Percentiles rank a stretch among this genome's conserved stretches.
phyloP scores from a whole-genome alignment of 1,140 invertebrate species.

The Galleria mellonella region DNA sequence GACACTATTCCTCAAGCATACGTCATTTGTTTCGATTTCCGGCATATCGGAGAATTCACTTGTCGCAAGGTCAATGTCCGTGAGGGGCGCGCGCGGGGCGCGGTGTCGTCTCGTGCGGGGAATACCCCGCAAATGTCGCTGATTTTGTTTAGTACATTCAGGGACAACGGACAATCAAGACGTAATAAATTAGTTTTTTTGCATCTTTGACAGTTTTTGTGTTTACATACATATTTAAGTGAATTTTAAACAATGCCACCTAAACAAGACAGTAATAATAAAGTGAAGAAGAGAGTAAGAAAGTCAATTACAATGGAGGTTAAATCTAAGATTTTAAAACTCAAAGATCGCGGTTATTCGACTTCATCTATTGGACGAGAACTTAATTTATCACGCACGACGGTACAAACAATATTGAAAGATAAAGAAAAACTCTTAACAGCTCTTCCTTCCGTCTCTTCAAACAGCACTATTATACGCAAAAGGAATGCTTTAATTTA shows the following conservation, averaged over 20 bases:
- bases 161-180: constrained; percentile 1
- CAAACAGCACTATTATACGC: neutral
- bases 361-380: neutral
- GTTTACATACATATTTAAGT: constrained; percentile 1
- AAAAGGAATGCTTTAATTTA: constrained; percentile 2
- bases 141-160: neutral
- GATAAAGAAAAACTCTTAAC: neutral
- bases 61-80: neutral
- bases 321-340: constrained; percentile 1
- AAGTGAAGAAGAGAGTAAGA: constrained; percentile 2
- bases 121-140: neutral
- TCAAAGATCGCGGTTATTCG: neutral
- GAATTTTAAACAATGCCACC: constrained; percentile 1
- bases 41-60: constrained; percentile 1
- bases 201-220: neutral
- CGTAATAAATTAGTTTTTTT: constrained; percentile 2
- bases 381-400: constrained; percentile 1
- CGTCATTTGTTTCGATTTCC: constrained; percentile 2
- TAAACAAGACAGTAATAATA: constrained; percentile 1
- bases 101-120: neutral
- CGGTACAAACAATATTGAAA: constrained; percentile 1
- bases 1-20: constrained; percentile 1
- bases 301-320: constrained; percentile 1
- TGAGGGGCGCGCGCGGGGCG: neutral
- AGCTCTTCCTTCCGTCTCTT: neutral